Percentiles rank a stretch among this genome's conserved stretches.
Evolutionary conservation across 2,113 vertebrate genomes (phyloP).

Genomic region (Albula glossodonta): DNA sequence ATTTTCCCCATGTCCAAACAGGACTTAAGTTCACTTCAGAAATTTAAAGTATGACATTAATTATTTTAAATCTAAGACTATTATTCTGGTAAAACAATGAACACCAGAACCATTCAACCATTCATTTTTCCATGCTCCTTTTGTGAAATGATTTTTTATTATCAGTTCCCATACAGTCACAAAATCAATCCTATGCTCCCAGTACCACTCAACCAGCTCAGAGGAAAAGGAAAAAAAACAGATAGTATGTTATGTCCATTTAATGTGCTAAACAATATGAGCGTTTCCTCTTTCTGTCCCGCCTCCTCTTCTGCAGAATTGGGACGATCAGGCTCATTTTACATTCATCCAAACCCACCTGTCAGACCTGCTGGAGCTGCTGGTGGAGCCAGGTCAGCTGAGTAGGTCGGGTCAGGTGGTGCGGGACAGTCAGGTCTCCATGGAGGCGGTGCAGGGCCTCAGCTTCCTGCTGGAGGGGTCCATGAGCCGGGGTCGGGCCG

Average conservation of each 20-base stretch:
- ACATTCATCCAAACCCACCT: conserved; percentile 84
- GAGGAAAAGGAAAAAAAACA: too few species aligned
- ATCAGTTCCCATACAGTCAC: too few species aligned
- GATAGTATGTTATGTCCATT: not conserved
- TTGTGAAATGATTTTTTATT: too few species aligned
- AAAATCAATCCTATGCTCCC: too few species aligned
- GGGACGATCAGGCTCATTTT: conserved; percentile 88
- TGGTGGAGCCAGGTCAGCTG: conserved; percentile 86
- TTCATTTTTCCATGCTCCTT: not conserved
- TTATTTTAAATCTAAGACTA: not conserved
- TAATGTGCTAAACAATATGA: not conserved
- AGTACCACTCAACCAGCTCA: too few species aligned
- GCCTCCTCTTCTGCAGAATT: conserved; percentile 73
- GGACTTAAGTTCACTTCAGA: not conserved
- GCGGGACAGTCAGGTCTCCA: conserved; percentile 72
- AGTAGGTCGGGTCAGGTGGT: conserved; percentile 71
- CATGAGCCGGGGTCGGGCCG: conserved; percentile 42
- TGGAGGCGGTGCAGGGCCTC: conserved; percentile 76
- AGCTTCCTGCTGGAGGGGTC: conserved; percentile 88
- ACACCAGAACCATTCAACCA: not conserved
- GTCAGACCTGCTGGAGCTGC: conserved; percentile 80
- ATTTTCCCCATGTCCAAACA: too few species aligned
- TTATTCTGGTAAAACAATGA: not conserved
- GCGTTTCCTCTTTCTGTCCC: conserved; percentile 15
- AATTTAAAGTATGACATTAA: not conserved